These are phyloP conservation scores for Cheirogaleus medius DNA, from an alignment of 2,113 vertebrate genomes.

Conservation along the genomic window DNA sequence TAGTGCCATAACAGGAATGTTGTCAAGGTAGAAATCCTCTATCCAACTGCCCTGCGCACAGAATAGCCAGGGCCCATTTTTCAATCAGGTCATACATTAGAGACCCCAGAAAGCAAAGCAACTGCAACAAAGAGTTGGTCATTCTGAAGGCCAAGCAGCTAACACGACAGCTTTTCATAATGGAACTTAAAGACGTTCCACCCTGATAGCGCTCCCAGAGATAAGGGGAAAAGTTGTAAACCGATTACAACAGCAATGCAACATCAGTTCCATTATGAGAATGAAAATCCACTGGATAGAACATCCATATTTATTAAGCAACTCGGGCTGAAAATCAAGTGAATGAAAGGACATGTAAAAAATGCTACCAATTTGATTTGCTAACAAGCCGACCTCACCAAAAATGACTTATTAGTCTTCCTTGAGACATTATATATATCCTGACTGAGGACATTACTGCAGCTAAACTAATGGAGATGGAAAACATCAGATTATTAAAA, in stretches of 20 bases:
- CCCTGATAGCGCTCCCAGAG: neutral
- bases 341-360: neutral
- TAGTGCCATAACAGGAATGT: neutral
- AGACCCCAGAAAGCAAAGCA: neutral
- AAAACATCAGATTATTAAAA: neutral
- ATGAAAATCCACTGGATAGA: neutral
- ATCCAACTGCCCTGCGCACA: neutral
- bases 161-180: neutral
- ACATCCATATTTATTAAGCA: slow-evolving; percentile 36
- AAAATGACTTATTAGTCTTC: neutral
- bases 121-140: neutral
- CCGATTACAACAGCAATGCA: neutral
- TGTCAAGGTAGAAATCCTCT: neutral
- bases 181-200: neutral
- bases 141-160: neutral
- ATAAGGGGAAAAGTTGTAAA: neutral
- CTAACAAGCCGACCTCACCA: neutral
- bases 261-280: neutral
- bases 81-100: neutral
- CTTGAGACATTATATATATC: neutral
- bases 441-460: neutral
- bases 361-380: neutral
- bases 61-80: neutral
- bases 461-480: neutral
- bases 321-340: slow-evolving; percentile 3